Evolutionary conservation across 2,797 vertebrate species (phyloP).

Genomic region (Lutjanus campechanus): DNA sequence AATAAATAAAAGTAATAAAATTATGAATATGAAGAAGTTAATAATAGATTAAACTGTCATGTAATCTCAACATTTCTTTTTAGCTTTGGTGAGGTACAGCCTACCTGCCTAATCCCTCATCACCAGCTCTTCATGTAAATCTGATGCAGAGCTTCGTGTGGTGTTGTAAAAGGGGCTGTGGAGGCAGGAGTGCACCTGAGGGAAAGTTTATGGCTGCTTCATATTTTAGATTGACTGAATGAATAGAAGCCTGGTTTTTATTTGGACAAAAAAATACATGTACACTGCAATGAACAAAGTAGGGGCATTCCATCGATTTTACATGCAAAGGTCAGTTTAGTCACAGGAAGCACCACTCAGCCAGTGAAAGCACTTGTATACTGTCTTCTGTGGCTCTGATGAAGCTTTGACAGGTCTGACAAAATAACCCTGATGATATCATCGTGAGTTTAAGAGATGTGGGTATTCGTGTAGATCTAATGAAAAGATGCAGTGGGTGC

Average conservation of each 20-base stretch:
- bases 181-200: not conserved
- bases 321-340: not conserved
- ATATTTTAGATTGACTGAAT: not conserved
- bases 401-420: not conserved
- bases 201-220: constrained; percentile 47
- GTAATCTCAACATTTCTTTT: no score
- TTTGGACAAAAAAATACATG: not conserved
- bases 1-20: no score
- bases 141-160: not conserved
- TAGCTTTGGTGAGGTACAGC: no score
- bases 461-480: no score
- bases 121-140: no score
- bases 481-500: not conserved
- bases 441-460: not conserved
- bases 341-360: not conserved
- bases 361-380: no score
- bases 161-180: not conserved
- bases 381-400: not conserved
- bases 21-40: no score
- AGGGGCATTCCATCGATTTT: not conserved
- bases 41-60: no score
- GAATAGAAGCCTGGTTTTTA: not conserved
- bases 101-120: no score
- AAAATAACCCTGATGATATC: not conserved
- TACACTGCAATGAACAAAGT: not conserved